These are phyloP conservation scores for Marcusenius ussheri DNA, from an alignment of 2,113 vertebrate genomes.

Conservation along the genomic window DNA sequence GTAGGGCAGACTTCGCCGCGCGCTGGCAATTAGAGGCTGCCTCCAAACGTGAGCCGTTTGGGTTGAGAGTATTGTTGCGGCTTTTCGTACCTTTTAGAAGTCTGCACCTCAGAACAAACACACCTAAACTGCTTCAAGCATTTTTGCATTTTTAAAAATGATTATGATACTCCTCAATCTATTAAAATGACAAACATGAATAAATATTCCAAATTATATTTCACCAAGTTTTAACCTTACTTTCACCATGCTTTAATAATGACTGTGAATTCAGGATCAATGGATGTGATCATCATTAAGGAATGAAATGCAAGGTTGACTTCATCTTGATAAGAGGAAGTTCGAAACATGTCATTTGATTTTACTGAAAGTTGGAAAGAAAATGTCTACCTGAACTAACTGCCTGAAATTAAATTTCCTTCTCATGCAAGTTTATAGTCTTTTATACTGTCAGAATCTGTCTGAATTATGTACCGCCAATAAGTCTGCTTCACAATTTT, in stretches of 20 bases:
- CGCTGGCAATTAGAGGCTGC: slow-evolving; percentile 14
- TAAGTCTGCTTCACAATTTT: background rate
- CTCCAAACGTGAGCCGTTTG: background rate
- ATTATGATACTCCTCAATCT: background rate
- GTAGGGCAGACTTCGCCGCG: slow-evolving; percentile 8
- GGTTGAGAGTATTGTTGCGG: background rate
- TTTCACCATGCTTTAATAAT: background rate
- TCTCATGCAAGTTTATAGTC: background rate
- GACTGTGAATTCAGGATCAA: background rate
- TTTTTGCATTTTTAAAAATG: background rate
- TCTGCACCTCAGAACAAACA: background rate
- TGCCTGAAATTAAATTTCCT: background rate
- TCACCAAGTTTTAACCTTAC: background rate
- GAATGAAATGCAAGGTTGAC: background rate
- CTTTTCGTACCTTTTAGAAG: background rate
- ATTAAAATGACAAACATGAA: background rate
- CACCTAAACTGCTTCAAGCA: background rate
- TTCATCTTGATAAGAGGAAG: background rate
- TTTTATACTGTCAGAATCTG: background rate
- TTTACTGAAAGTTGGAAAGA: background rate
- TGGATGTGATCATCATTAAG: background rate
- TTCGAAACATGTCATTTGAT: background rate
- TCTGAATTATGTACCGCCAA: background rate
- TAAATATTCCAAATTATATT: background rate
- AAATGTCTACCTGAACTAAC: background rate